phyloP scores from a whole-genome alignment of 1,140 invertebrate species.

The Cyphomyrmex costatus region DNA sequence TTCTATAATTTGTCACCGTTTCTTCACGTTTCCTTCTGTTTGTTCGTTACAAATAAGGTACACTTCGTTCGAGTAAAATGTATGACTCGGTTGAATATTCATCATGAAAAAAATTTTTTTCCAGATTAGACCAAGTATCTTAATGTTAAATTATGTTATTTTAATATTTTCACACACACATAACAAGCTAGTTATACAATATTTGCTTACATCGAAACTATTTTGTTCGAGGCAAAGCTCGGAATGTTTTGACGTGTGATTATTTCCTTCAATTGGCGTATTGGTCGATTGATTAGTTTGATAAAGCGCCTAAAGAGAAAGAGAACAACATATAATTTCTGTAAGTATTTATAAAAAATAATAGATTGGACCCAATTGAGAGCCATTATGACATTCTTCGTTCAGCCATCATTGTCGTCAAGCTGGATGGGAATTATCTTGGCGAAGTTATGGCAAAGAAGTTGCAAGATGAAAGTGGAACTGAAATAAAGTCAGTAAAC shows the following conservation, averaged over 20 bases:
- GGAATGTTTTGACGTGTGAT: neutral
- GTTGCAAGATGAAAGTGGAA: constrained; percentile 37
- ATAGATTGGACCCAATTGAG: constrained; percentile 44
- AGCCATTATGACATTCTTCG: constrained; percentile 38
- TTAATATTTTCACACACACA: neutral
- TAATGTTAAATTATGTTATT: too few relatives aligned
- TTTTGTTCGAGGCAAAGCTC: neutral
- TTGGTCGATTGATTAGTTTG: constrained; percentile 58
- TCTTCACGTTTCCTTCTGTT: constrained; percentile 18
- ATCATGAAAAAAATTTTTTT: neutral
- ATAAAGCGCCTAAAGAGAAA: neutral
- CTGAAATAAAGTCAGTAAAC: constrained; percentile 67
- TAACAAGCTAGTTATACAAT: neutral
- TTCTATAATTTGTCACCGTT: constrained; percentile 28
- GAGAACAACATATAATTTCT: constrained; percentile 20
- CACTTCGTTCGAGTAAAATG: neutral
- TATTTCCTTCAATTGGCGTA: constrained; percentile 44
- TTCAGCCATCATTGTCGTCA: neutral
- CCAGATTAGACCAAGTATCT: too few relatives aligned
- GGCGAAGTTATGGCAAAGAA: constrained; percentile 17
- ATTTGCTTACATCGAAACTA: constrained; percentile 2
- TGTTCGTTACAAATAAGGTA: neutral
- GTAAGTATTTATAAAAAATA: constrained; percentile 44
- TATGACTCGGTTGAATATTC: neutral
- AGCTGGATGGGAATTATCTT: constrained; percentile 12